Base-by-base conservation (phyloP, 2,113 vertebrate species). In the Orcinus orca region DNA sequence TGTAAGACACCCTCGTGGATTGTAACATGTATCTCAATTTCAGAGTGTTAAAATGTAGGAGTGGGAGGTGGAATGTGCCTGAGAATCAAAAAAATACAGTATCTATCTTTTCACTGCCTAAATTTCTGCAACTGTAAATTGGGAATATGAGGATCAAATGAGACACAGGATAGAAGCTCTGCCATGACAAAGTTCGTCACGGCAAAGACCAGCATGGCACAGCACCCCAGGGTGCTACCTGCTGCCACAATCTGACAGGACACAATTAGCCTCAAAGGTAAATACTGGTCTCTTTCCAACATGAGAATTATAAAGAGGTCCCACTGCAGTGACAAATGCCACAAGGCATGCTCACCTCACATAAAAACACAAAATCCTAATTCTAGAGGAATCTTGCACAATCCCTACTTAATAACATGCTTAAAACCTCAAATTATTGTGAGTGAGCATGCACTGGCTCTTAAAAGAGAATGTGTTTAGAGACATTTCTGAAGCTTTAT, bases 361-460 rank as follows among this genome's bases (percentile, higher is more conserved):
- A 81, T 62, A 76, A 90, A 97, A 95, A 95, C 63, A 73, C 41
- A 93, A 90, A 97, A 93, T 82, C 53, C 58, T 73, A 73, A 93
- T 77, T 96, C 84, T 79, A 74, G 55, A 93, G 60, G 80, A 90
- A 95, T n/a, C 38, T 55, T 67, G 33, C 41, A 89, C 44, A 89
- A 95, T 68, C 62, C 20, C 44, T 96, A 90, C 21, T 84, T 82
- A 67, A 90, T 44, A 91, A 93, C 23, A n/a, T 55, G 93, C 87
- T 94, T 36, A 96, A 95, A 76, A 73, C 50, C 0, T 9, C 33
- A 88, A 81, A 92, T n/a, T 74, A 12, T 36, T 94, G 81, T 80
- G 36, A 47, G 81, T 80, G 36, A 41, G 82, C 17, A 14, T 41
- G 23, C 33, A 87, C 14, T 67, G 33, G 77, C 31, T 89, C 18